Evolutionary conservation across 2,797 vertebrate genomes (phyloP).

Genomic region (Heliangelus exortis): DNA sequence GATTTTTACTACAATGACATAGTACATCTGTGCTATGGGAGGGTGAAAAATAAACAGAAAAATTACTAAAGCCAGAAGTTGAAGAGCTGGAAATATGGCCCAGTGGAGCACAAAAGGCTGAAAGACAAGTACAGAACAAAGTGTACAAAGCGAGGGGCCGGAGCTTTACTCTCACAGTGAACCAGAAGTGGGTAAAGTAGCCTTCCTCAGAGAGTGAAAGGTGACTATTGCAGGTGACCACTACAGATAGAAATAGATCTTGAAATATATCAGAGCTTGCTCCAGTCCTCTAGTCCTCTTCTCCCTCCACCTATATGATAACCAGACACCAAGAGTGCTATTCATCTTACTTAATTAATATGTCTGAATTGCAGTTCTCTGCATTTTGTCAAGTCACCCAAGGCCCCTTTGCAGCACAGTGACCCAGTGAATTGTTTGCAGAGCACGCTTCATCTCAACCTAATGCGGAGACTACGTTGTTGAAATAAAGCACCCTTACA

Average conservation of each 20-base stretch:
- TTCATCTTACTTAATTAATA: not conserved
- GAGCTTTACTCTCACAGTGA: not conserved
- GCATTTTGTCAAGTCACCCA: not conserved
- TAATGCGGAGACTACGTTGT: not conserved
- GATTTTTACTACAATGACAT: not conserved
- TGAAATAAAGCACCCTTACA: not conserved
- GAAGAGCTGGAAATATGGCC: not conserved
- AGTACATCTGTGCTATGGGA: not conserved
- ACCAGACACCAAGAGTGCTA: not conserved
- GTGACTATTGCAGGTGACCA: not conserved
- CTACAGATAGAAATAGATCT: not conserved
- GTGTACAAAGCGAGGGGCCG: not conserved
- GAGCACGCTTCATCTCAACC: not conserved
- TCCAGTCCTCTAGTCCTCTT: not conserved
- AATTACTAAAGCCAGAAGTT: not conserved
- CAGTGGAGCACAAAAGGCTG: not conserved
- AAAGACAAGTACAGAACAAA: not conserved
- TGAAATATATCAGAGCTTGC: not conserved
- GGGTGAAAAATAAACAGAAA: not conserved
- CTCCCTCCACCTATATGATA: not conserved
- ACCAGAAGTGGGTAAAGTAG: not conserved
- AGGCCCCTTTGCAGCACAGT: not conserved
- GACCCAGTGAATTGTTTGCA: not conserved
- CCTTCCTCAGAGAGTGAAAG: not conserved
- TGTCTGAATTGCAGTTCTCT: not conserved